These are phyloP conservation scores for Tiliacea aurago DNA, from an alignment of 2,888 invertebrate genomes.

Conservation along the genomic window DNA sequence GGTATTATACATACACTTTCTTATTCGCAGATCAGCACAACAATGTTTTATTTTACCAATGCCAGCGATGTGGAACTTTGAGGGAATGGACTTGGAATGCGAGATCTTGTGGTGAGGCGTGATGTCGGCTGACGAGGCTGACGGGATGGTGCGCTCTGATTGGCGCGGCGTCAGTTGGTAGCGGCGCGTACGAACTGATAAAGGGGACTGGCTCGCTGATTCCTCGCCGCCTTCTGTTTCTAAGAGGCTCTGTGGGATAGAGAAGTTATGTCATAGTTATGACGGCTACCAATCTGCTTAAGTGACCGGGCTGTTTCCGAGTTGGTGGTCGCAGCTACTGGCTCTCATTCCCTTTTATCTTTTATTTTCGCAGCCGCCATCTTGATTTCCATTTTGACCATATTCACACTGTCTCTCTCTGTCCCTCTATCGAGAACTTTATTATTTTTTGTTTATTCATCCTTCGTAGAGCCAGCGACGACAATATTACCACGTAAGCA, in stretches of 20 bases:
- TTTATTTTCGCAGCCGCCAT: no score
- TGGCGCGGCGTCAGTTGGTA: slow-evolving; percentile 95
- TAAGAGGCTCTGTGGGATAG: slow-evolving; percentile 92
- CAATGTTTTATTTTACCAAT: slow-evolving; percentile 89
- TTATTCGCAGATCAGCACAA: slow-evolving; percentile 54
- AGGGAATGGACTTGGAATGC: slow-evolving; percentile 89
- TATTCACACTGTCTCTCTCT: no score
- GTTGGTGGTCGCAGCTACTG: neutral
- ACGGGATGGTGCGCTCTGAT: slow-evolving; percentile 93
- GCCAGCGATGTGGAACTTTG: slow-evolving; percentile 92
- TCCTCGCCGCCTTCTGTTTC: slow-evolving; percentile 95
- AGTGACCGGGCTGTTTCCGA: neutral
- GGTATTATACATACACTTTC: slow-evolving; percentile 52
- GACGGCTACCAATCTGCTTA: neutral
- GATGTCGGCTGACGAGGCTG: slow-evolving; percentile 92
- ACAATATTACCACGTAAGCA: neutral
- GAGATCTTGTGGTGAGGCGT: slow-evolving; percentile 92
- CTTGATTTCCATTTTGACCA: no score
- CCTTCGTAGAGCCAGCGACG: no score
- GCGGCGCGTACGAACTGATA: slow-evolving; percentile 94
- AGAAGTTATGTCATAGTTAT: neutral
- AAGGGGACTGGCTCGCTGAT: slow-evolving; percentile 94
- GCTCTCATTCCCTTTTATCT: neutral
- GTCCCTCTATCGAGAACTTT: no score
- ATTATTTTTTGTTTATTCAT: no score